A percentile compares a stretch with the other conserved stretches of the same genome.
Conservation (phyloP, 2,888 invertebrate species). For the Latrodectus hesperus region DNA sequence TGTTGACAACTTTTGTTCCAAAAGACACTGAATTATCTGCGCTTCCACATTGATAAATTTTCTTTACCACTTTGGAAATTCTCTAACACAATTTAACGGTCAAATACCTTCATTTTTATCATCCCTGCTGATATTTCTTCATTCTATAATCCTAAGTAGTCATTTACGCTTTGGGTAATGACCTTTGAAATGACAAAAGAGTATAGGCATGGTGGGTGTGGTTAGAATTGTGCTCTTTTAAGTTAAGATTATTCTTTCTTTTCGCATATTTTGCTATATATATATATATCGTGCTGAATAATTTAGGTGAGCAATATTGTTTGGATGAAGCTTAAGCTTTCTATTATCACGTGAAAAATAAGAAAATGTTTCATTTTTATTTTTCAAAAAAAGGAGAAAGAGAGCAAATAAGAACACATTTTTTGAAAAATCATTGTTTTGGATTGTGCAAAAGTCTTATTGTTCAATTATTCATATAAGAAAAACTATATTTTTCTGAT, state of each 20-base stretch:
- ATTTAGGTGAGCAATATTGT: constrained; percentile 65
- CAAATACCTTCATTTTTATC: constrained; percentile 49
- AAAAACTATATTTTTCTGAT: background rate
- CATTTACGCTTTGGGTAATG: constrained; percentile 64
- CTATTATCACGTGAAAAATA: too few relatives aligned
- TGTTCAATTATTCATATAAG: constrained; percentile 40
- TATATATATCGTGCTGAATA: constrained; percentile 56
- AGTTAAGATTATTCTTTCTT: constrained; percentile 61
- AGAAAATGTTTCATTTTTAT: too few relatives aligned
- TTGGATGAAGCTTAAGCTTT: background rate
- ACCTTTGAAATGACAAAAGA: constrained; percentile 66
- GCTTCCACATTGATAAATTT: background rate
- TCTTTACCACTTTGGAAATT: constrained; percentile 6
- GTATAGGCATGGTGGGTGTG: constrained; percentile 59
- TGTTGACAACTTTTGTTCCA: too few relatives aligned
- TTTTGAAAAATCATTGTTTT: constrained; percentile 56
- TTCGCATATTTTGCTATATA: too few relatives aligned
- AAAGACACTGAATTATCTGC: too few relatives aligned
- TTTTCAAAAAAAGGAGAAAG: too few relatives aligned
- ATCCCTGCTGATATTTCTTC: constrained; percentile 38
- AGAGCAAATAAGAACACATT: constrained; percentile 50
- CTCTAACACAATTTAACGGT: constrained; percentile 53
- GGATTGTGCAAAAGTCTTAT: constrained; percentile 48
- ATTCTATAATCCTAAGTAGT: constrained; percentile 47
- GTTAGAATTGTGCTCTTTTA: constrained; percentile 45